Evolutionary conservation across 1,140 invertebrate genomes (phyloP), one percentile per base, ranked within the genome.

Genomic region (Vanessa tameamea): DNA sequence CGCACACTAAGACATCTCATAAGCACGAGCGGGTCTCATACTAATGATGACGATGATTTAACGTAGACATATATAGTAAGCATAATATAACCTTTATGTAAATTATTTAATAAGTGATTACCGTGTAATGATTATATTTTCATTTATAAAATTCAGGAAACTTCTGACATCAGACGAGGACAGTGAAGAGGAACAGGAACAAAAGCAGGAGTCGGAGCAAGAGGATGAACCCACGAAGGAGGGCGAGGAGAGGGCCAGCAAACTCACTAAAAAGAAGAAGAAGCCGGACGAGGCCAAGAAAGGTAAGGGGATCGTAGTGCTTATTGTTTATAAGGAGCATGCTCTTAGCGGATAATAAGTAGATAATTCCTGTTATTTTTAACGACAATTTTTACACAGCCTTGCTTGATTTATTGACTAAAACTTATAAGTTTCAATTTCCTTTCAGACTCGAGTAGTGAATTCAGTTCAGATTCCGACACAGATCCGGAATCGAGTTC

Each of bases 141-240:
- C 6, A 69, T 8, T 20, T 2, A 20, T 55, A 14, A 57, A 53
- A 43, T 76, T 8, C 67, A 93, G 96, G 76, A 97, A 98, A 88
- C 93, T 99, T 15, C 94, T 98, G 15, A 96, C 96, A 3, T 99
- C 98, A 0, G 98, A 98, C 82, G 97, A 98, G 82, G 97, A 98
- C 64, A 96, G 96, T 14, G 97, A 98, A 50, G 96, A 97, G 37
- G 97, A 97, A 73, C 93, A 94, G 68, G 93, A 95, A 43, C 94
- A 95, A 83, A 95, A 96, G 72, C 82, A 85, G 50, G 86, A 95
- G 51, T 94, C 95, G 71, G 94, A 94, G 48, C 94, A 95, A 70
- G 94, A 96, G 23, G 94, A 95, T 69, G 92, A 94, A 73, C 89
- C 89, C 57, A 92, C 91, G 3, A 91, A 91, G 75, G 93, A 94